A percentile compares a stretch with the other conserved stretches of the same genome.
Evolutionary conservation across 2,888 invertebrate species (phyloP).

Genomic region (Papilio elwesi): DNA sequence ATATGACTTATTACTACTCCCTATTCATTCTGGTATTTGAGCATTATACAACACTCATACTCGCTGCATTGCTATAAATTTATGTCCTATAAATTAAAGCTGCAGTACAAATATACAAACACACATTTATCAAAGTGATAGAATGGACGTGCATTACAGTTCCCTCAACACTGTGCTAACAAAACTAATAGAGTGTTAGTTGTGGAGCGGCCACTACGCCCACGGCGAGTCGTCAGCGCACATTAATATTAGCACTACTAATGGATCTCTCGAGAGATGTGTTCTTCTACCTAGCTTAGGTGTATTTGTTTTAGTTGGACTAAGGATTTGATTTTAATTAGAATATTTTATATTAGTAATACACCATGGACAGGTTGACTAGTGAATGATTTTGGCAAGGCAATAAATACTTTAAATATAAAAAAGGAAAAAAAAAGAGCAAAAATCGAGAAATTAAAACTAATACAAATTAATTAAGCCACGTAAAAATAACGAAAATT

Average conservation of each 20-base stretch:
- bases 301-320: neutral
- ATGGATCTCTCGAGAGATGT: conserved; percentile 11
- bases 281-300: neutral
- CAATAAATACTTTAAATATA: no score
- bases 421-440: no score
- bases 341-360: no score
- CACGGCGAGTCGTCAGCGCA: neutral
- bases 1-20: no score
- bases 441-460: no score
- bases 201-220: neutral
- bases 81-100: neutral
- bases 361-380: no score
- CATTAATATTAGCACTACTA: conserved; percentile 12
- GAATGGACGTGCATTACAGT: neutral
- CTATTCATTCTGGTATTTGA: no score
- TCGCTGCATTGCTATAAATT: neutral
- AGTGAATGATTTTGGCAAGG: no score
- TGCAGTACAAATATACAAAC: neutral
- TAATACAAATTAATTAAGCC: no score
- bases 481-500: no score
- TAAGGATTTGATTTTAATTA: neutral
- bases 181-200: conserved; percentile 23
- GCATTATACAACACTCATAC: no score
- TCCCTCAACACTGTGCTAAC: neutral
- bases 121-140: neutral